Base-by-base conservation (phyloP, 2,888 invertebrate species). In the Megamerina dolium region DNA sequence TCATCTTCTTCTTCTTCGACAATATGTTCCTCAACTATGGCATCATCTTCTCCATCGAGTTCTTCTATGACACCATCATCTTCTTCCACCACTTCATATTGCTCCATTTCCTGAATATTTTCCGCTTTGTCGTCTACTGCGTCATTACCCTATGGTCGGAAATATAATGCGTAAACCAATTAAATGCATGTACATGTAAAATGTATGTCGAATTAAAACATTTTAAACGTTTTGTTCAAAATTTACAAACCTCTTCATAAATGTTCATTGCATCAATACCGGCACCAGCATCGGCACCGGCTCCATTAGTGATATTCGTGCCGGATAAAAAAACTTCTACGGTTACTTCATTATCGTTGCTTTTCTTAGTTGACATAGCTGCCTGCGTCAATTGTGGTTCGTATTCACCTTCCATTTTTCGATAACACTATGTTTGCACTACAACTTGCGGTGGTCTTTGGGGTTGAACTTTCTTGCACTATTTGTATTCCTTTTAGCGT, bases 261-360 rank as follows among this genome's bases (percentile, higher is more conserved):
- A 23, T 8, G 6, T 23, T 10, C 10, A 23, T 23, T 23, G 23
- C 6, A 23, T 10, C 23, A 8, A 8, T 10, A 23, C 30, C 39
- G 36, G 30, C 41, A 16, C 37, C 40, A 12, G 26, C n/a, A 12
- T 35, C 45, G 35, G 32, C 10, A 5, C 10, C 34, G 20, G 38
- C 45, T 4, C 50, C 50, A 41, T 50, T 50, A 18, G 45, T 43
- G n/a, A n/a, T 16, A 43, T 37, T 20, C 42, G 32, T 13, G 21
- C 29, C 19, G 12, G 42, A 38, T 35, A 49, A 26, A 31, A 45
- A 8, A 20, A 40, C 31, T 13, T 42, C 41, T 21, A 37, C 37
- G 34, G n/a, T n/a, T n/a, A n/a, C n/a, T n/a, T n/a, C n/a, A n/a
- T n/a, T n/a, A n/a, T n/a, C n/a, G n/a, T n/a, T n/a, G n/a, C n/a